Percentiles rank a stretch among this genome's conserved stretches.
Evolutionary conservation across 1,140 invertebrate species (phyloP).

Genomic region (Drosophila punjabiensis): DNA sequence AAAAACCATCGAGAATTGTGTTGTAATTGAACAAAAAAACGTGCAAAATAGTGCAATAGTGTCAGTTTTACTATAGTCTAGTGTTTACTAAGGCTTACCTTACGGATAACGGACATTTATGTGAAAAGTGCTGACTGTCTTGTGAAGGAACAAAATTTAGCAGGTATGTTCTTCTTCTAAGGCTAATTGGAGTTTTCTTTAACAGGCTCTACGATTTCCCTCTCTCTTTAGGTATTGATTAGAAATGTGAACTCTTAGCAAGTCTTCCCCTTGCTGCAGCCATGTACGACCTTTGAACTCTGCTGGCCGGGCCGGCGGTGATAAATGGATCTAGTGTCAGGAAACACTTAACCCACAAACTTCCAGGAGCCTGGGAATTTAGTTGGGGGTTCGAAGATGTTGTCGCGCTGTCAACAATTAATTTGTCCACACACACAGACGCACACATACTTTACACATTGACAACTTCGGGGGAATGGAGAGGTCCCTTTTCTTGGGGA

Average conservation of each 20-base stretch:
- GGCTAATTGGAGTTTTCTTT: not conserved
- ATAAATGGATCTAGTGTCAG: constrained; percentile 64
- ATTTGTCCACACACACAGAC: constrained; percentile 49
- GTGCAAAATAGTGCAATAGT: not conserved
- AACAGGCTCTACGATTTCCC: not conserved
- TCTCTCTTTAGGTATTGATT: constrained; percentile 24
- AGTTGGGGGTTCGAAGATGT: constrained; percentile 37
- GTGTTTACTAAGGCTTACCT: not conserved
- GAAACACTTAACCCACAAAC: constrained; percentile 57
- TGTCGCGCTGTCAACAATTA: constrained; percentile 75
- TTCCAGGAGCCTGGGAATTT: constrained; percentile 20
- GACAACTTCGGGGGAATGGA: constrained; percentile 20
- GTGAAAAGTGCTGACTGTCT: not conserved
- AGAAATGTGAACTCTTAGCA: not conserved
- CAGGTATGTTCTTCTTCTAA: not conserved
- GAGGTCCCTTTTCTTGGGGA: constrained; percentile 8
- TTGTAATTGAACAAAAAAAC: not conserved
- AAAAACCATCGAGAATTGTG: not conserved
- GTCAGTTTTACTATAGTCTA: not conserved
- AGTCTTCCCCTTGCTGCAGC: not conserved
- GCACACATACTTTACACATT: constrained; percentile 18
- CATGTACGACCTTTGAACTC: constrained; percentile 49
- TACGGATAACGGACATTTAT: not conserved
- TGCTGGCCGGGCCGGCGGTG: constrained; percentile 33
- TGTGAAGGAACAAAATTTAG: too few relatives aligned